Evolutionary conservation across 1,140 invertebrate genomes (phyloP).

Genomic region (Condylostylus longicornis): DNA sequence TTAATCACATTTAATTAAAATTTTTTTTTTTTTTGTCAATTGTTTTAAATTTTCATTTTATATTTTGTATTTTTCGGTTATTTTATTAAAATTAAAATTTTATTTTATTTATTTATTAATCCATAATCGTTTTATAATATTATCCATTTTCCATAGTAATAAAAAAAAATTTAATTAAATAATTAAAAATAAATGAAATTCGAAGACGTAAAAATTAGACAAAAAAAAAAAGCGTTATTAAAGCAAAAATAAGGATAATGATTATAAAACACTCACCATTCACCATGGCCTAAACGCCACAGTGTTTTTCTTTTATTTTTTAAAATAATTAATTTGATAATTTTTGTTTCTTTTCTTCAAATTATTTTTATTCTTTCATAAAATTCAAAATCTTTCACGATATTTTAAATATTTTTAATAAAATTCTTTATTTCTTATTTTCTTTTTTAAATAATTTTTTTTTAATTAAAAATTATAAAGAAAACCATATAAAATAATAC

Average conservation of each 20-base stretch:
- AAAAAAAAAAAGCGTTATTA: too few species aligned
- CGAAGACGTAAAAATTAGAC: too few species aligned
- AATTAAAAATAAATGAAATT: background rate
- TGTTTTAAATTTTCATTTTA: too few species aligned
- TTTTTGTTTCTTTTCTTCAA: background rate
- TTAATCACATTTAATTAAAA: too few species aligned
- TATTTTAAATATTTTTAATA: background rate
- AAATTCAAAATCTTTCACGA: background rate
- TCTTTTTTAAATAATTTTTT: background rate
- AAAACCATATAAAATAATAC: background rate
- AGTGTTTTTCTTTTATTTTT: slow-evolving; percentile 1
- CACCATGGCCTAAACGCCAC: slow-evolving; percentile 4
- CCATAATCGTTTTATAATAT: too few species aligned
- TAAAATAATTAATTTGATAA: background rate
- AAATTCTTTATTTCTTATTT: background rate
- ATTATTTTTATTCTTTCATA: background rate
- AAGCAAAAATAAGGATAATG: too few species aligned
- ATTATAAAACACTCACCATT: slow-evolving; percentile 1
- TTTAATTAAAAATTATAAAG: background rate
- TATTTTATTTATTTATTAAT: too few species aligned
- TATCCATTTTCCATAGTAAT: too few species aligned
- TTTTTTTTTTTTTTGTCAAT: too few species aligned
- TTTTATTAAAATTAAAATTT: too few species aligned
- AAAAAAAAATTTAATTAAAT: too few species aligned
- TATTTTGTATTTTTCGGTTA: too few species aligned